Evolutionary conservation across 2,113 vertebrate genomes (phyloP).

Genomic region (Pao palembangensis): DNA sequence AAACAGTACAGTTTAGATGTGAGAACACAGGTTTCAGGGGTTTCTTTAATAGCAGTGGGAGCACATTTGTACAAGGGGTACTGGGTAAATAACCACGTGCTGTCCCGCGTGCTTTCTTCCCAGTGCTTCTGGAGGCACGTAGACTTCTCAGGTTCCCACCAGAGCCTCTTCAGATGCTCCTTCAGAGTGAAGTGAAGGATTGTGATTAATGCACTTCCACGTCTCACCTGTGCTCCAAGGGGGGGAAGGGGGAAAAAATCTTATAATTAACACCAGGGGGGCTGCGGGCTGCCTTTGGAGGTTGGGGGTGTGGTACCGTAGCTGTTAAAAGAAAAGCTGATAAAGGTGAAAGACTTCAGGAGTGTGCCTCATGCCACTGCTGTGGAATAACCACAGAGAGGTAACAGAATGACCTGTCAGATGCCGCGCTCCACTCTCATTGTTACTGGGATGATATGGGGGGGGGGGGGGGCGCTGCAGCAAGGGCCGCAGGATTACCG

Average conservation of each 20-base stretch:
- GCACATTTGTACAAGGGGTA: constrained; percentile 7
- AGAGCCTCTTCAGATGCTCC: constrained; percentile 72
- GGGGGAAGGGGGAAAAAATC: constrained; percentile 34
- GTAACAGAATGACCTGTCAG: constrained; percentile 45
- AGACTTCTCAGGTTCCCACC: constrained; percentile 68
- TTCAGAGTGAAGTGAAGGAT: constrained; percentile 73
- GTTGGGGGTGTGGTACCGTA: constrained; percentile 27
- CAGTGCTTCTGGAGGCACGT: constrained; percentile 51
- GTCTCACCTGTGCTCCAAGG: constrained; percentile 38
- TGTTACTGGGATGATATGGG: constrained; percentile 32
- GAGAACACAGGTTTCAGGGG: no score
- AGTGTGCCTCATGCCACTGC: constrained; percentile 34
- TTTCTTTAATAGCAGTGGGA: no score
- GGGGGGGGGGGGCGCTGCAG: constrained; percentile 31
- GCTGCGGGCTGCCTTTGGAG: constrained; percentile 49
- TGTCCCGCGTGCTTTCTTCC: constrained; percentile 30
- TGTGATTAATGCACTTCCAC: constrained; percentile 78
- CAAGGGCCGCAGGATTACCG: constrained; percentile 29
- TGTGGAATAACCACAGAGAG: constrained; percentile 26
- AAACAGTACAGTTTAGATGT: no score
- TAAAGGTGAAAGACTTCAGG: constrained; percentile 37
- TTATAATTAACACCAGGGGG: constrained; percentile 76
- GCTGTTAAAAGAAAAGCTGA: constrained; percentile 45
- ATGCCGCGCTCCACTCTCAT: constrained; percentile 38
- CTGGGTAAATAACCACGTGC: constrained; percentile 39